Base-by-base conservation (phyloP, 2,113 vertebrate genomes). In the Bostrychus sinensis region DNA sequence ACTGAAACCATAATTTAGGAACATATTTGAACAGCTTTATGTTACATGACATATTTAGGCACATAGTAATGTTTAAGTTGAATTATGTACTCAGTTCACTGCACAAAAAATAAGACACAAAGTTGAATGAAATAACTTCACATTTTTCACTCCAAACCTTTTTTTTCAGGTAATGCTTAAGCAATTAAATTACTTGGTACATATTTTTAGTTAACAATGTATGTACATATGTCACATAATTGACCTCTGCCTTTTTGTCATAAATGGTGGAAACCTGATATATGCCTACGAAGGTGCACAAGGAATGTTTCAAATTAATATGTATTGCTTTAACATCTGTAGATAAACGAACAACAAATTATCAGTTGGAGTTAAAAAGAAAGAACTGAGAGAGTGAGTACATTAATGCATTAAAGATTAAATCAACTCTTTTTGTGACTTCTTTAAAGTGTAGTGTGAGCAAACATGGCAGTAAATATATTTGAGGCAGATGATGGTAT, bases 11-110 rank as follows among this genome's bases (percentile, higher is more conserved):
- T 54, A 50, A 80, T 45, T 56, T 17, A 70, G 72, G 60, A 55
- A 62, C 63, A 54, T n/a, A n/a, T n/a, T n/a, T n/a, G n/a, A n/a
- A 70, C 66, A 77, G 72, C 66, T 79, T 55, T 62, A 64, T 61
- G 62, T 56, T 66, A 77, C 70, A 43, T 66, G n/a, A n/a, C n/a
- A n/a, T 67, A 76, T 51, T 54, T 53, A 79, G 74, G 70, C 74
- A 75, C 75, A 72, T 19, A 5, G 13, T 22, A 32, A 59, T 53
- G 55, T 72, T 61, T 26, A 70, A 61, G 30, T 63, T 11, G 55
- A 43, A 46, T 59, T 66, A 70, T 45, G 30, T 17, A 56, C 63
- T 69, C 72, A 61, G 56, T 62, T 66, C 59, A 69, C 19, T 57
- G 56, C 51, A 80, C 45, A 56, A n/a, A 68, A 62, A 34, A 50